Evolutionary conservation across 2,113 vertebrate species (phyloP).

Genomic region (Muscicapa adusta): DNA sequence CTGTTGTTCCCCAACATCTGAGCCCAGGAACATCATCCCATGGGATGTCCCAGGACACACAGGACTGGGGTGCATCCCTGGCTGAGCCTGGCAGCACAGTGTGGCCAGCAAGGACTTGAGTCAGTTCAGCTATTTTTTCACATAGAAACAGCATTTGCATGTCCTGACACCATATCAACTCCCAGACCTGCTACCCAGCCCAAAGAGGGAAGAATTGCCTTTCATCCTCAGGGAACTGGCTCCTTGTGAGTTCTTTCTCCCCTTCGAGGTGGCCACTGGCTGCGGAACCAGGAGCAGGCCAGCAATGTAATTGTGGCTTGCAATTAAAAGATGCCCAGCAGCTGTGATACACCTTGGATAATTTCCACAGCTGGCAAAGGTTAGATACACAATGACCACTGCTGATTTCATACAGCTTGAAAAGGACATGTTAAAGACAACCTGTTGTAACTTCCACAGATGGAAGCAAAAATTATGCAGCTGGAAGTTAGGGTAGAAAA

Average conservation of each 20-base stretch:
- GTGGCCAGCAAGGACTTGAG: not conserved
- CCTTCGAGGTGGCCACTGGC: not conserved
- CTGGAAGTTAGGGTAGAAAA: not conserved
- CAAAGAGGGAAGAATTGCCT: not conserved
- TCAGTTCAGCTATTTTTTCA: not conserved
- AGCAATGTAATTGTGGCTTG: not conserved
- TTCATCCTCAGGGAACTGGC: not conserved
- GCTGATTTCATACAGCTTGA: not conserved
- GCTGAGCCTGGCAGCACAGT: not conserved
- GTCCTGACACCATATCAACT: rapidly evolving
- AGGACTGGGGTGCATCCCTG: rapidly evolving
- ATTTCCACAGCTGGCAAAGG: not conserved
- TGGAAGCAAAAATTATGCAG: not conserved
- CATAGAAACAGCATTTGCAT: rapidly evolving
- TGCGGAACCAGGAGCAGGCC: not conserved
- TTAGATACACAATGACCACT: not conserved
- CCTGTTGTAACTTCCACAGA: not conserved
- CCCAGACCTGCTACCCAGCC: not conserved
- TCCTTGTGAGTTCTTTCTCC: not conserved
- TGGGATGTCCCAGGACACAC: rapidly evolving
- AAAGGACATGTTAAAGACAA: not conserved
- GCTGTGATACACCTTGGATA: not conserved
- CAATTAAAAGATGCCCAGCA: not conserved
- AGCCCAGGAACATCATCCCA: not conserved
- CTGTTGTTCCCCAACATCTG: not conserved